phyloP scores from a whole-genome alignment of 2,888 invertebrate species.

The Nomada fucata region DNA sequence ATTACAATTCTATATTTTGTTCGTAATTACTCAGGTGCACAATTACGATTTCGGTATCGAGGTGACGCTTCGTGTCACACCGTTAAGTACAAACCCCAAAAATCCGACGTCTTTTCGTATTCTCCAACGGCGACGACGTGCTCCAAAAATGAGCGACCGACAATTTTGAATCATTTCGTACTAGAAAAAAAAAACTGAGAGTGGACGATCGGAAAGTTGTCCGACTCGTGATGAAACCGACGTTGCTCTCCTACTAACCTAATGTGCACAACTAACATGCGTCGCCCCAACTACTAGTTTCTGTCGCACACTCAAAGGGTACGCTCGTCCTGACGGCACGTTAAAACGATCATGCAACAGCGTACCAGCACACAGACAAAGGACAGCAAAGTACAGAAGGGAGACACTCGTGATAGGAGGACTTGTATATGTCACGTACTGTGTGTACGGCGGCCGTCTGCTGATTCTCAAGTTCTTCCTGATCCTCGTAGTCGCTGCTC shows the following conservation, averaged over 20 bases:
- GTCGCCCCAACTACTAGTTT: constrained; percentile 13
- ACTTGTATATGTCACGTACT: constrained; percentile 85
- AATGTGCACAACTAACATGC: constrained; percentile 13
- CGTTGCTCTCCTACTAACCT: constrained; percentile 2
- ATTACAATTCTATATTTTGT: too few species aligned
- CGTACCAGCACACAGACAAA: constrained; percentile 2
- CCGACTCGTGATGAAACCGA: background rate
- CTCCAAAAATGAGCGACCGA: background rate
- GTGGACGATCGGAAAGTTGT: background rate
- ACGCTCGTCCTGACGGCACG: background rate
- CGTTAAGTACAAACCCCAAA: too few species aligned
- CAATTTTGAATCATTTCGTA: background rate
- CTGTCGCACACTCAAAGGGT: constrained; percentile 10
- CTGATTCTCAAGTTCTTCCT: constrained; percentile 87
- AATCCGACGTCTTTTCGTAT: too few species aligned
- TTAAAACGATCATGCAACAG: constrained; percentile 45
- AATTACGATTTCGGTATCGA: too few species aligned
- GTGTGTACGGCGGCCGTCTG: constrained; percentile 88
- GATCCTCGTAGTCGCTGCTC: constrained; percentile 89
- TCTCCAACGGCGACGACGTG: too few species aligned
- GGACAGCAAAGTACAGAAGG: constrained; percentile 30
- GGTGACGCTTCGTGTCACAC: too few species aligned
- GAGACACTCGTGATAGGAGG: constrained; percentile 55
- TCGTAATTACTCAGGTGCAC: too few species aligned
- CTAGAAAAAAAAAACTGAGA: background rate